Base-by-base conservation (phyloP, 2,888 invertebrate species). In the Thymelicus acteon region DNA sequence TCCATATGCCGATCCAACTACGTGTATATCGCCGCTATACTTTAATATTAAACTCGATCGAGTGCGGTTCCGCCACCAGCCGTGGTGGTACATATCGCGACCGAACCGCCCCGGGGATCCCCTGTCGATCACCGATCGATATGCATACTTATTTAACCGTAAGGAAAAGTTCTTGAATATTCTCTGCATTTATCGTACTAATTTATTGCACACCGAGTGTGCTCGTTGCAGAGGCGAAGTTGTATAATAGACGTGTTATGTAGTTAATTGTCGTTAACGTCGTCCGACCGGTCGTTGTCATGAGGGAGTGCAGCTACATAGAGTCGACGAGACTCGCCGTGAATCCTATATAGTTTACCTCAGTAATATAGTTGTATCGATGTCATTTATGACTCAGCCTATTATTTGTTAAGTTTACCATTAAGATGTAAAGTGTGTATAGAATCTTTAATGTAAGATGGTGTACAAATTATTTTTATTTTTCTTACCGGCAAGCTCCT, bases 291-390 rank as follows among this genome's bases (percentile, higher is more conserved):
- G 79, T 82, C 81, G 84, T 84, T 31, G 87, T 84, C 86, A 87
- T 88, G 89, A 87, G 90, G 87, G 84, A 84, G 63, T 82, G 87
- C 81, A 82, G 82, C 85, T 84, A 85, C 84, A 84, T 82, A 80
- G 80, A 83, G 88, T 85, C 85, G 85, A 82, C 80, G 80, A 0
- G 82, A 80, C 81, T 85, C 86, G 85, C 83, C 87, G 82, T 83
- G 86, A 84, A 90, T 93, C 92, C 92, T 92, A 90, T 89, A 89
- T 91, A 89, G 90, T 90, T 91, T 93, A 92, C 93, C 93, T 93
- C 92, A 92, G 86, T 90, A 87, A 84, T 79, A 85, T 92, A 92
- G 91, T 88, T 88, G 85, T 91, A 92, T 88, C 83, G 82, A 84
- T 89, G 92, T 92, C 91, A 88, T 87, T 86, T 86, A 88, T 90